Percentiles rank a stretch among this genome's conserved stretches.
phyloP scores from a whole-genome alignment of 2,888 invertebrate species.

The Beris morrisii region DNA sequence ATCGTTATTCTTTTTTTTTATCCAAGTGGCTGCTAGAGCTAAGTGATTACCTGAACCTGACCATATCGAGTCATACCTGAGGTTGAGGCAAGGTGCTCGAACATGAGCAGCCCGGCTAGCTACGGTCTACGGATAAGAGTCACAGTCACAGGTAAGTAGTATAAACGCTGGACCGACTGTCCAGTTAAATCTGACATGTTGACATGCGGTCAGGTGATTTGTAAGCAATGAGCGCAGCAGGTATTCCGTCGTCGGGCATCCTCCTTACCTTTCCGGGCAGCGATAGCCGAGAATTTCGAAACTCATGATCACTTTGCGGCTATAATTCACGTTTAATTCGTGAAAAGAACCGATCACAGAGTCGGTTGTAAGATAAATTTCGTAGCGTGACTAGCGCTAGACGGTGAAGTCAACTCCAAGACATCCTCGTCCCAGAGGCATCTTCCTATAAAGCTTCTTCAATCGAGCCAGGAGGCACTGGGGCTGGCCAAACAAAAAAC shows the following conservation, averaged over 20 bases:
- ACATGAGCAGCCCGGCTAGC: no score
- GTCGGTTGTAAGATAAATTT: no score
- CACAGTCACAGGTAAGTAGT: no score
- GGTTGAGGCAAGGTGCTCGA: neutral
- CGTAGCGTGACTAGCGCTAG: no score
- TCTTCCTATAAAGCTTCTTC: no score
- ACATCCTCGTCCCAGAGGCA: no score
- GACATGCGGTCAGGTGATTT: slow-evolving; percentile 36
- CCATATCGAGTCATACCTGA: slow-evolving; percentile 21
- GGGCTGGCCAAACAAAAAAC: no score
- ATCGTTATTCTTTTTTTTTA: slow-evolving; percentile 18
- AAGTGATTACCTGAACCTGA: slow-evolving; percentile 23
- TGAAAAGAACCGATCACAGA: no score
- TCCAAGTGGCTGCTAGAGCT: slow-evolving; percentile 14
- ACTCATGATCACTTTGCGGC: slow-evolving; percentile 12
- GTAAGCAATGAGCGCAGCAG: slow-evolving; percentile 31
- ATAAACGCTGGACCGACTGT: slow-evolving; percentile 14
- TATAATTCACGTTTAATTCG: no score
- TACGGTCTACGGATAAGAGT: no score
- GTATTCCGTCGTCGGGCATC: slow-evolving; percentile 15
- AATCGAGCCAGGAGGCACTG: no score
- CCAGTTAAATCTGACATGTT: slow-evolving; percentile 35
- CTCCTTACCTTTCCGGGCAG: neutral
- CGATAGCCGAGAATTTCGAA: neutral
- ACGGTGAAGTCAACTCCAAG: no score